Evolutionary conservation across 2,797 vertebrate species (phyloP).

Genomic region (Cyclura pinguis): DNA sequence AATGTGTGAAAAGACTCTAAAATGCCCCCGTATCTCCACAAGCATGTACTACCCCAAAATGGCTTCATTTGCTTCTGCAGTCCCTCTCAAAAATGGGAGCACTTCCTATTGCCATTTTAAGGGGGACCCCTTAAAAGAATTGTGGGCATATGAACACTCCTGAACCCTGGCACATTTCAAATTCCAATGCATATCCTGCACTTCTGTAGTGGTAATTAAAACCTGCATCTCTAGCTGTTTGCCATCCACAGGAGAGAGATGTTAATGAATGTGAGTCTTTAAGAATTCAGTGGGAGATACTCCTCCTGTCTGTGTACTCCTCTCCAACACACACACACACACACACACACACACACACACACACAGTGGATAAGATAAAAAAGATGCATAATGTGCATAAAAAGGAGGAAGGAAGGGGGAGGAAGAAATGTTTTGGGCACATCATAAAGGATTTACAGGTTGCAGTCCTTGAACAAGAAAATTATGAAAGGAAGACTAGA

Average conservation of each 20-base stretch:
- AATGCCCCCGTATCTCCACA: too few species aligned
- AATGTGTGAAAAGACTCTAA: too few species aligned
- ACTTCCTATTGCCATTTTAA: too few species aligned
- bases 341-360: not conserved
- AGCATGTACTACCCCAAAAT: too few species aligned
- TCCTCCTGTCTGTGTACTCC: too few species aligned
- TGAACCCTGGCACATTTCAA: not conserved
- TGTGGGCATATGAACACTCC: not conserved
- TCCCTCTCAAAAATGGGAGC: too few species aligned
- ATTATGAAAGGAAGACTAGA: too few species aligned
- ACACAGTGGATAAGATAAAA: not conserved
- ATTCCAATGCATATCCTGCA: not conserved
- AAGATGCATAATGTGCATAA: too few species aligned
- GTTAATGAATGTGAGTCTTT: conserved; percentile 29
- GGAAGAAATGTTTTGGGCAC: not conserved
- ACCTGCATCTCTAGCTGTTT: conserved; percentile 23
- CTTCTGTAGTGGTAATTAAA: conserved; percentile 29
- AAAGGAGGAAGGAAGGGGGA: not conserved
- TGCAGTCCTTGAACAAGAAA: too few species aligned
- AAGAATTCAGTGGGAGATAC: not conserved
- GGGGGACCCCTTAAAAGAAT: not conserved
- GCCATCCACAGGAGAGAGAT: not conserved
- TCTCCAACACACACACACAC: not conserved
- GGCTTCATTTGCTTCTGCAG: too few species aligned
- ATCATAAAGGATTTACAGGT: too few species aligned